A percentile compares a stretch with the other conserved stretches of the same genome.
phyloP scores from a whole-genome alignment of 2,797 vertebrate species.

The Salmo trutta region DNA sequence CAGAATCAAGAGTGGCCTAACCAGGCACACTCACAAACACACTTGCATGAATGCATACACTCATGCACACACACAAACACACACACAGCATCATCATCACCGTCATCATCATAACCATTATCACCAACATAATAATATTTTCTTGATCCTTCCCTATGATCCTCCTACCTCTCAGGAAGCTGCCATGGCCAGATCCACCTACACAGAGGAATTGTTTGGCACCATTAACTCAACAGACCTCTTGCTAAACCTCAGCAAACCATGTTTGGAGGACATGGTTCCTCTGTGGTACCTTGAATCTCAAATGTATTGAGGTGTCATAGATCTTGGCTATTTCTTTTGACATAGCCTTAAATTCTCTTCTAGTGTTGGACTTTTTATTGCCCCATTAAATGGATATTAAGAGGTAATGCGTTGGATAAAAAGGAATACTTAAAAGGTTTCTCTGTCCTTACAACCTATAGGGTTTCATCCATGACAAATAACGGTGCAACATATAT shows the following conservation, averaged over 20 bases:
- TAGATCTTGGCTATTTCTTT: slow-evolving; percentile 5
- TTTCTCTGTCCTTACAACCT: slow-evolving; percentile 1
- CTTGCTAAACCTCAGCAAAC: slow-evolving; percentile 6
- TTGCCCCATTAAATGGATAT: slow-evolving; percentile 7
- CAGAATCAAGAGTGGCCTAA: too few relatives aligned
- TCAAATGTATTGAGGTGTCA: slow-evolving; percentile 15
- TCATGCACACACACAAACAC: background rate
- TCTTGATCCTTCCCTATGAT: background rate
- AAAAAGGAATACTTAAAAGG: slow-evolving; percentile 3
- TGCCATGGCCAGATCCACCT: background rate
- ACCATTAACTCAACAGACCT: background rate
- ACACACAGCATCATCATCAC: background rate
- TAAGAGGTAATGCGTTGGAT: background rate
- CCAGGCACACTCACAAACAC: background rate
- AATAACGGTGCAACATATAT: slow-evolving; percentile 10
- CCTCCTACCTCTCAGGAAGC: background rate
- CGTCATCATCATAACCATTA: background rate
- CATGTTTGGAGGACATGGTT: background rate
- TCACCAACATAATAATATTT: background rate
- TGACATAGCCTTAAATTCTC: slow-evolving; percentile 7
- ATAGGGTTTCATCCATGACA: slow-evolving; percentile 11
- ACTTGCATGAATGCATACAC: too few relatives aligned
- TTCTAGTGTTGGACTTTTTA: background rate
- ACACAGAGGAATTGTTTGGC: background rate
- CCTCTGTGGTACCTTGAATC: slow-evolving; percentile 9